Base-by-base conservation (phyloP, 2,888 invertebrate species). In the Heliconius ethilla region DNA sequence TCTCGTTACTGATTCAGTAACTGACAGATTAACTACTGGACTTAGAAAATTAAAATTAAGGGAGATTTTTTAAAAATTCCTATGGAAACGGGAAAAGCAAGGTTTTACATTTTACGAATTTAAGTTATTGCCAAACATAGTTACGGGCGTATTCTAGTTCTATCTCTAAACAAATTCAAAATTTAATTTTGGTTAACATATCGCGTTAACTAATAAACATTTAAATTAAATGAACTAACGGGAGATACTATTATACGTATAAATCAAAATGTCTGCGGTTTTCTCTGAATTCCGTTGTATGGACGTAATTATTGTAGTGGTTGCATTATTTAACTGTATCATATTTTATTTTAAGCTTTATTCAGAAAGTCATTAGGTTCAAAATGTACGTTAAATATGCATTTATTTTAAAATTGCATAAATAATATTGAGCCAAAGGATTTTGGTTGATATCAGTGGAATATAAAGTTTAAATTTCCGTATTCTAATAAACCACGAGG, bases 221-320 rank as follows among this genome's bases (percentile, higher is more conserved):
- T 59, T 72, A 51, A 72, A 33, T 33, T 25, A 72, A 59, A 55
- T 55, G 59, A 59, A 40, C 62, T 63, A 63, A 59, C 4, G 15
- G 25, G 27, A 74, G 37, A 29, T 74, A 72, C 51, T 72, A 66
- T 72, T 72, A 70, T 72, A 72, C 22, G 29, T 65, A 75, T 78
- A 63, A 65, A 78, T 37, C 63, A 78, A 70, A 69, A 63, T 55
- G 69, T 63, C 70, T 70, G 75, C 63, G 75, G 78, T 70, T 72
- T 75, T 45, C 51, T n/a, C 33, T 78, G 75, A 70, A 70, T 40
- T 63, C 55, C 55, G 51, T 33, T 77, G 65, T 72, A 65, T 55
- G 55, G 25, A 66, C 76, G 27, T 70, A 77, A 77, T 77, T 72
- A 72, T 72, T 72, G 37, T 55, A 65, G 55, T 66, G 65, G 55